Conservation (phyloP, 1,140 invertebrate genomes). For the Heliconius hermathena region DNA sequence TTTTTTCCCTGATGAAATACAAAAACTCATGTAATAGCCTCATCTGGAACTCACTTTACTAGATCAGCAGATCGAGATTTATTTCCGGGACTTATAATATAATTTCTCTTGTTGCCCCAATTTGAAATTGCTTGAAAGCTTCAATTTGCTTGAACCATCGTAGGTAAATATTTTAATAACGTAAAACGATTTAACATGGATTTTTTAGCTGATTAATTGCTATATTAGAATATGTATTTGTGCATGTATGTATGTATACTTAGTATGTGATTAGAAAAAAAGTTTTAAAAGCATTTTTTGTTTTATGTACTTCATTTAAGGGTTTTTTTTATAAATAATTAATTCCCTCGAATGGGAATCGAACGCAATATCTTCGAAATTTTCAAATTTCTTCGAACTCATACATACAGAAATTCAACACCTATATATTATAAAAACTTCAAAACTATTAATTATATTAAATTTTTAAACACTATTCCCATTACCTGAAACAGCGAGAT, state of each 20-base stretch:
- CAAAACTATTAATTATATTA: too few relatives aligned
- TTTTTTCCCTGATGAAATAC: background rate
- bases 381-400: too few relatives aligned
- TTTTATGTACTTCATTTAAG: too few relatives aligned
- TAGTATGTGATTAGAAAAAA: background rate
- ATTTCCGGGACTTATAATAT: conserved; percentile 50
- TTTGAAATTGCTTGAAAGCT: conserved; percentile 54
- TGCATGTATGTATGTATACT: background rate
- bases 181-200: background rate
- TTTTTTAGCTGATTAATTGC: background rate
- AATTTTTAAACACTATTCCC: too few relatives aligned
- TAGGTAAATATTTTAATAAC: conserved; percentile 13
- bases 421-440: too few relatives aligned
- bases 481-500: too few relatives aligned
- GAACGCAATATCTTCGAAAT: too few relatives aligned
- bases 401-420: too few relatives aligned
- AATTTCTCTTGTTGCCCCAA: conserved; percentile 54
- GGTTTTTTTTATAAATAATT: background rate
- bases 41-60: conserved; percentile 51
- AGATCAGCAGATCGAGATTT: conserved; percentile 58
- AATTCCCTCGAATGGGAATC: background rate
- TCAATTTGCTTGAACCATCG: conserved; percentile 30
- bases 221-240: background rate
- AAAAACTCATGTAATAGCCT: conserved; percentile 13
- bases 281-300: too few relatives aligned